These are phyloP conservation scores for Myocastor coypus DNA, from an alignment of 2,113 vertebrate species.

Conservation along the genomic window DNA sequence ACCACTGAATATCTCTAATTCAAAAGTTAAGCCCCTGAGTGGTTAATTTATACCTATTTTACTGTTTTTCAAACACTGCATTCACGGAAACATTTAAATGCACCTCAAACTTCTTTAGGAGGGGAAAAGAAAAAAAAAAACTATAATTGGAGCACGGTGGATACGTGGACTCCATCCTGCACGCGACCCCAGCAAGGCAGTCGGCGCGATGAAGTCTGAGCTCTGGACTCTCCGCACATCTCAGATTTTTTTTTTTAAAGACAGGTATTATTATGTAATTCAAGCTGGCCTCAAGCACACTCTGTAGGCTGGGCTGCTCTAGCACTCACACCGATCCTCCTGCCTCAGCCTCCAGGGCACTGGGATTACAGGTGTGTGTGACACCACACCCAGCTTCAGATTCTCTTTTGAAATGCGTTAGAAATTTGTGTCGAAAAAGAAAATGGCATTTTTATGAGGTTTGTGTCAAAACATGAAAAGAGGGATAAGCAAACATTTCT, in stretches of 20 bases:
- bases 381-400: background rate
- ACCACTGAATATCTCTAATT: background rate
- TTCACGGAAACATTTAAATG: conserved; percentile 10
- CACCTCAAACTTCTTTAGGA: background rate
- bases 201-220: background rate
- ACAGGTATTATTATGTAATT: no score
- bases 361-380: no score
- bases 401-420: background rate
- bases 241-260: no score
- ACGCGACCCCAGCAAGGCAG: background rate
- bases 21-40: background rate
- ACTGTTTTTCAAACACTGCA: background rate
- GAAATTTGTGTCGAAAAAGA: background rate
- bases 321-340: no score
- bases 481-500: conserved; percentile 19
- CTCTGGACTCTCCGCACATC: background rate
- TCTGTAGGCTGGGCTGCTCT: no score
- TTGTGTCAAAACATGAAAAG: conserved; percentile 3
- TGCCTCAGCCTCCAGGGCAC: no score
- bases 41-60: background rate
- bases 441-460: conserved; percentile 31
- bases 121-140: background rate
- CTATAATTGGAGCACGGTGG: background rate
- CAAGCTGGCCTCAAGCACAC: no score
- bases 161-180: background rate